Evolutionary conservation across 2,888 invertebrate species (phyloP), one percentile per base, ranked within the genome.

Genomic region (Hemistola chrysoprasaria): DNA sequence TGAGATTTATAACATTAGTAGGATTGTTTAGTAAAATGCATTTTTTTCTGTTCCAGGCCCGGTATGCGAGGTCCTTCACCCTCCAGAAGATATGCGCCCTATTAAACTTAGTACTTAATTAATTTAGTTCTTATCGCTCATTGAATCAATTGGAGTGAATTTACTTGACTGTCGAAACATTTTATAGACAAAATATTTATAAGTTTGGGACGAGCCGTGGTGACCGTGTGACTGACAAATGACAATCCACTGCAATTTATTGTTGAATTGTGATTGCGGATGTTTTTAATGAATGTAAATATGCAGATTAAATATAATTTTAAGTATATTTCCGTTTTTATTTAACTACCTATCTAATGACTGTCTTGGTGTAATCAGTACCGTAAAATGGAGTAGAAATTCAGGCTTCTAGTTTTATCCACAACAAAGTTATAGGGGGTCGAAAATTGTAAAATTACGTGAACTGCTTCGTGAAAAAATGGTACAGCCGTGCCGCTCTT

Each of bases 21-120:
- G n/a, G n/a, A n/a, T n/a, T n/a, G n/a, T n/a, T n/a, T n/a, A n/a
- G n/a, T n/a, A n/a, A n/a, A n/a, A n/a, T n/a, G n/a, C n/a, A n/a
- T n/a, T n/a, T n/a, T 23, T 25, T 11, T 59, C 56, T 56, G 58
- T 90, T 90, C 58, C 91, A 93, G 94, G 86, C 93, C 93, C 55
- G 92, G 93, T 50, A 92, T 95, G 91, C 92, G 95, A 62, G 95
- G 95, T 67, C 94, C 95, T 27, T 95, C 95, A 44, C 95, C 95
- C 47, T 93, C 95, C 59, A 92, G 95, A 83, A 92, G 95, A 85
- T 96, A 95, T 86, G 95, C 95, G 78, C 95, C 95, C 56, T 95
- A 95, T 90, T 95, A 90, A 63, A 26, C 20, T 37, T 37, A 43
- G 43, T 50, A 26, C 36, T 50, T 54, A 44, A 32, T 26, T 46